Evolutionary conservation across 1,140 invertebrate species (phyloP), one percentile per base, ranked within the genome.

Genomic region (Bemisia tabaci): DNA sequence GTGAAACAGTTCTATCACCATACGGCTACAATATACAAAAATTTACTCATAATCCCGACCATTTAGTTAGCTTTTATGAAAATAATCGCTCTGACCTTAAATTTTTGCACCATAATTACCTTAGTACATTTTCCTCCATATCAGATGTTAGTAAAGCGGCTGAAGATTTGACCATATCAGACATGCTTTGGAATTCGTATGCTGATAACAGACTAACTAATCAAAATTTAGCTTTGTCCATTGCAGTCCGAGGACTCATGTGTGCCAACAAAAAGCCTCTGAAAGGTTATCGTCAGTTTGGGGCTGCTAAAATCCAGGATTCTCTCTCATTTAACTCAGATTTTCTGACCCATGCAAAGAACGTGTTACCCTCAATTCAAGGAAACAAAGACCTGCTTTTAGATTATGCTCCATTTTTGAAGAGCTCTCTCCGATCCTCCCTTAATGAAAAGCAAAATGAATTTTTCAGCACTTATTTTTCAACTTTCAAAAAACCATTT

Each of bases 91-190:
- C 71, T 12, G 87, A 88, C 74, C 74, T 84, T 0, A 80, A 82
- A 63, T 88, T 89, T 72, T 75, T 90, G 9, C 82, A 86, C 72
- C 86, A 88, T 71, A 90, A 90, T 79, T 90, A 88, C 75, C 72
- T 87, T 26, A 82, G 83, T 59, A 87, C 87, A 69, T 88, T 88
- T 68, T 78, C 80, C 1, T 78, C 78, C 65, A 79, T 86, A 2
- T 77, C 82, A 27, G 79, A 86, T 72, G 78, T 80, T 2, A 74
- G 79, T 26, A 71, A 75, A 62, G 84, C 84, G 17, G 74, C 82
- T 0, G 76, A 85, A 67, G 78, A 82, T 63, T 74, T 90, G 24
- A 87, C 85, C 70, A 73, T 83, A 27, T 79, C 83, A 1, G 85
- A 88, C 72, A 77, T 77, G 63, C 78, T 88, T 71, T 78, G 87